Conservation (phyloP, 2,797 vertebrate genomes). For the Rhadinocentrus ornatus region DNA sequence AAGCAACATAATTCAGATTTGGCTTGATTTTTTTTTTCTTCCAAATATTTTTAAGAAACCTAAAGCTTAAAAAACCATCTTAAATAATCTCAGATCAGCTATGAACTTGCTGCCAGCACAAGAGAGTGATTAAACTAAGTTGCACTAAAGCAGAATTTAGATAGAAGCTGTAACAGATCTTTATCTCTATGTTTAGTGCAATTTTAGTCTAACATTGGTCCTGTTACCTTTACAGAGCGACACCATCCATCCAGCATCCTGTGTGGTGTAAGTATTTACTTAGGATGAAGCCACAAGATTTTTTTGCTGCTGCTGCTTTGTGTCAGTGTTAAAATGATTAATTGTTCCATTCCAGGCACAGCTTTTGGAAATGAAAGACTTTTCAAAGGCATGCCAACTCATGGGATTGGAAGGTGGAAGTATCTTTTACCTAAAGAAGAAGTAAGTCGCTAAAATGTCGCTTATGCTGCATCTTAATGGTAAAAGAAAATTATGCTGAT, state of each 20-base stretch:
- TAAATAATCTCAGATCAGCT: neutral
- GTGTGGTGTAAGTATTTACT: slow-evolving; percentile 52
- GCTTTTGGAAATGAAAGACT: slow-evolving; percentile 66
- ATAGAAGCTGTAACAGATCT: neutral
- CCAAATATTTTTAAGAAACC: neutral
- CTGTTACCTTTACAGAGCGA: slow-evolving; percentile 44
- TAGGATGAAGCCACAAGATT: neutral
- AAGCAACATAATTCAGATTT: no score
- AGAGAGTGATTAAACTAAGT: no score
- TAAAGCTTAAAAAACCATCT: neutral
- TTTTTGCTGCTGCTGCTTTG: neutral
- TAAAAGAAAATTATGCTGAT: neutral
- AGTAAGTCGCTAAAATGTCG: slow-evolving; percentile 57
- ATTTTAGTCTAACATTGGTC: neutral
- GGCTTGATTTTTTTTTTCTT: no score
- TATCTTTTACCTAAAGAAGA: slow-evolving; percentile 82
- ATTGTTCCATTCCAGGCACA: slow-evolving; percentile 26
- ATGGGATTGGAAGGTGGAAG: slow-evolving; percentile 89
- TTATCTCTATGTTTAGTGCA: neutral
- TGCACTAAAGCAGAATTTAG: no score
- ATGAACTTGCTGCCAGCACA: no score
- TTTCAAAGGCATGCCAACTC: slow-evolving; percentile 85
- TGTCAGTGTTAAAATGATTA: neutral
- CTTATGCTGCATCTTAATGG: neutral
- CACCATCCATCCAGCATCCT: slow-evolving; percentile 35